Conservation (phyloP, 2,113 vertebrate species). For the Corynorhinus townsendii region DNA sequence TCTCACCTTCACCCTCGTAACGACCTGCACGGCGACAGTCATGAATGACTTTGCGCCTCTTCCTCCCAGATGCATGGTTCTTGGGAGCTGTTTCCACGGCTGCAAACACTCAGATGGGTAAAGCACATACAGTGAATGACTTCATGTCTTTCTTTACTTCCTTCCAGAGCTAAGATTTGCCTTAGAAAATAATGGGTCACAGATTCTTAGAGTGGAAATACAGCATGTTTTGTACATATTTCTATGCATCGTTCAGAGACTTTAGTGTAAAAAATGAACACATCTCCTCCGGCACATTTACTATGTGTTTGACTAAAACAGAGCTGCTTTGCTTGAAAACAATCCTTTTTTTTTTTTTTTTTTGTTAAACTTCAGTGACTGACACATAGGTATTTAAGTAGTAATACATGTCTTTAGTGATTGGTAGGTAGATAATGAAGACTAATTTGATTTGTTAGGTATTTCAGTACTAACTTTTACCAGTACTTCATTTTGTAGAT, state of each 20-base stretch:
- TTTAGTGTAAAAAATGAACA: neutral
- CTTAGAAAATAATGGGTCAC: neutral
- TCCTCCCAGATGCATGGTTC: neutral
- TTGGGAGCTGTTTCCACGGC: neutral
- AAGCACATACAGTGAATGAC: neutral
- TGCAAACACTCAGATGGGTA: neutral
- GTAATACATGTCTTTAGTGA: neutral
- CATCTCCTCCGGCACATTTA: neutral
- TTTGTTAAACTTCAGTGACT: neutral
- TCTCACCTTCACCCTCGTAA: neutral
- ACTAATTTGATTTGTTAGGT: slow-evolving; percentile 5
- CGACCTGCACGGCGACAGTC: neutral
- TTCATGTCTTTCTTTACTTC: neutral
- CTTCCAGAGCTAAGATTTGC: neutral
- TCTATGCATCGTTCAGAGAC: neutral
- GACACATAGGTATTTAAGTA: neutral
- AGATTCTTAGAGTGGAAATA: neutral
- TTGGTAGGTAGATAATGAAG: neutral
- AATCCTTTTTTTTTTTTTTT: neutral
- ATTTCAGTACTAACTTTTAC: neutral
- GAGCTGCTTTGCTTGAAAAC: neutral
- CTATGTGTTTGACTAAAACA: neutral
- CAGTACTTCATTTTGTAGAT: neutral
- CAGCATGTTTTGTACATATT: neutral
- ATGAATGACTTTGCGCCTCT: neutral